These are phyloP conservation scores for Monodelphis domestica DNA, from an alignment of 2,797 vertebrate genomes.

Conservation along the genomic window DNA sequence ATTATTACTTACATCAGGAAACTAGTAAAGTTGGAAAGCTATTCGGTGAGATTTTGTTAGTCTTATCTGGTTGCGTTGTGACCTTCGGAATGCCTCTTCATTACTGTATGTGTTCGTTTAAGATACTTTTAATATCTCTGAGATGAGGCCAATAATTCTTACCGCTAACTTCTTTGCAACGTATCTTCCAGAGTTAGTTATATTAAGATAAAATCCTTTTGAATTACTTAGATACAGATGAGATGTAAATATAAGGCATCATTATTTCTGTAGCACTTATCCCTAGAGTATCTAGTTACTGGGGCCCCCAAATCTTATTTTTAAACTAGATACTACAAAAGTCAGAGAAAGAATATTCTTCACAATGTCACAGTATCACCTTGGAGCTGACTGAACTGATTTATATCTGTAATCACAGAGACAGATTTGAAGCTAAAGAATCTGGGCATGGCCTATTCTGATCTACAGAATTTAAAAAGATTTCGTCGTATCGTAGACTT, in stretches of 20 bases:
- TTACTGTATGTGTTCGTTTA: conserved; percentile 17
- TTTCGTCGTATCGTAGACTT: background rate
- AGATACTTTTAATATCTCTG: conserved; percentile 26
- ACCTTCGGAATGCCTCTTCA: background rate
- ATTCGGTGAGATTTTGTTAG: background rate
- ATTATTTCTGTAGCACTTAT: conserved; percentile 40
- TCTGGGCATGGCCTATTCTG: background rate
- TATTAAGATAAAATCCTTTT: conserved; percentile 48
- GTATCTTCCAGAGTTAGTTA: conserved; percentile 37
- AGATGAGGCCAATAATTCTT: background rate
- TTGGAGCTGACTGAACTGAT: background rate
- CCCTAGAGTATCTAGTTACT: conserved; percentile 40
- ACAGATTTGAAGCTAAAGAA: background rate
- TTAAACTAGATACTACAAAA: conserved; percentile 18
- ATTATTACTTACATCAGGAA: conserved; percentile 22
- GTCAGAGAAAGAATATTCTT: background rate
- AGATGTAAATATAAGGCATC: conserved; percentile 14
- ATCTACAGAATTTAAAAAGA: background rate
- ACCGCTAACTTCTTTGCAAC: background rate
- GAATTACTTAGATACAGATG: conserved; percentile 22
- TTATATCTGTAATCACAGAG: background rate
- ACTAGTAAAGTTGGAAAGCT: background rate
- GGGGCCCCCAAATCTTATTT: background rate
- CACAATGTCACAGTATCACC: background rate
- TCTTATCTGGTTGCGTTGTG: background rate